Percentiles rank a stretch among this genome's conserved stretches.
phyloP scores from a whole-genome alignment of 2,797 vertebrate species.

The Lepus townsendii region DNA sequence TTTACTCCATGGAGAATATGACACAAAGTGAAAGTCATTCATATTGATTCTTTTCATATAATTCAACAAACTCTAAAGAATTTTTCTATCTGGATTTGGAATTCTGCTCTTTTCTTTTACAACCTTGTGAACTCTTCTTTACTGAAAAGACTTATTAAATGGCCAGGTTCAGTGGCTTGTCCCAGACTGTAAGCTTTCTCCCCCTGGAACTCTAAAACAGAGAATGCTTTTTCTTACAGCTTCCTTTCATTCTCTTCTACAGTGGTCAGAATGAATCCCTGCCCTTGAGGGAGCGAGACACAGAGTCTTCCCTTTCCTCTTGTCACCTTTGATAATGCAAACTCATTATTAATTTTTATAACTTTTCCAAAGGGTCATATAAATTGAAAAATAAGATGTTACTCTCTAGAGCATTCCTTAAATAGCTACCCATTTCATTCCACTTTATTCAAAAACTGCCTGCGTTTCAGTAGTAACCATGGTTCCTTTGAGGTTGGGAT shows the following conservation, averaged over 20 bases:
- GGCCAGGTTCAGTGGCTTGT: background rate
- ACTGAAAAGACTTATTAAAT: background rate
- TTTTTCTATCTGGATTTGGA: background rate
- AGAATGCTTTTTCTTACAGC: background rate
- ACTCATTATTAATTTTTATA: constrained; percentile 4
- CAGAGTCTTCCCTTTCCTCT: constrained; percentile 15
- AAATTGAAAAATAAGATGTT: constrained; percentile 49
- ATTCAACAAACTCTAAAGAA: constrained; percentile 19
- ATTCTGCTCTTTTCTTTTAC: background rate
- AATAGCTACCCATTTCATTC: constrained; percentile 51
- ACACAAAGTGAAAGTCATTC: background rate
- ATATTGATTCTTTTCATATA: constrained; percentile 11
- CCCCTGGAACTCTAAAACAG: background rate
- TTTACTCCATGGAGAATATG: background rate
- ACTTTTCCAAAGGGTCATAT: constrained; percentile 32
- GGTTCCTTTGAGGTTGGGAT: constrained; percentile 39
- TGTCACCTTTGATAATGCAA: constrained; percentile 17
- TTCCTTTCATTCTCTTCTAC: background rate
- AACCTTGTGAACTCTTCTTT: background rate
- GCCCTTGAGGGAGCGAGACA: background rate
- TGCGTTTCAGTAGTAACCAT: constrained; percentile 47
- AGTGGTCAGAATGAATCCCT: background rate
- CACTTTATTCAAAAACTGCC: constrained; percentile 52
- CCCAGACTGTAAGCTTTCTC: background rate
- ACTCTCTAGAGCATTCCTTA: constrained; percentile 30